Percentiles rank a stretch among this genome's conserved stretches.
Evolutionary conservation across 2,797 vertebrate genomes (phyloP).

Genomic region (Vipera ursinii): DNA sequence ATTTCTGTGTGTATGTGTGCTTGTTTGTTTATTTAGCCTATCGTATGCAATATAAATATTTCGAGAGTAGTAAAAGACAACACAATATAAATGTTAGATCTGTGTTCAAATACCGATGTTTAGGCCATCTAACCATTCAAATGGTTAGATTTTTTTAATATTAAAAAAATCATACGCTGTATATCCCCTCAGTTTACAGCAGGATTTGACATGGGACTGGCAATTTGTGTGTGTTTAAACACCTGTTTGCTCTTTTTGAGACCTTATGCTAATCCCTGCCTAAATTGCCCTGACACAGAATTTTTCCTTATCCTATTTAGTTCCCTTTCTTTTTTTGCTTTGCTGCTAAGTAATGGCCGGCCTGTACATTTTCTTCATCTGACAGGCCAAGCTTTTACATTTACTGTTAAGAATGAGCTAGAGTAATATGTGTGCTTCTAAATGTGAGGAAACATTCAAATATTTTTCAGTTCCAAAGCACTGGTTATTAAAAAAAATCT

Average conservation of each 20-base stretch:
- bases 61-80: neutral
- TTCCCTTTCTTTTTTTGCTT: conserved; percentile 8
- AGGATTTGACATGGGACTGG: neutral
- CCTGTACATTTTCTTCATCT: neutral
- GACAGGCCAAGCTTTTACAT: neutral
- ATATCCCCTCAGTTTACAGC: neutral
- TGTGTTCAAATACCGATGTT: neutral
- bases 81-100: neutral
- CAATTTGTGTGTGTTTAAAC: neutral
- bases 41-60: neutral
- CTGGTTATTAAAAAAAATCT: conserved; percentile 15
- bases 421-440: conserved; percentile 11
- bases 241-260: neutral
- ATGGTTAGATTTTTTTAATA: too few species aligned
- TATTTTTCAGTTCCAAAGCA: neutral
- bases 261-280: neutral
- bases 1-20: too few species aligned
- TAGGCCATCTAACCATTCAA: neutral
- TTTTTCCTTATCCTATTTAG: neutral
- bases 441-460: conserved; percentile 1
- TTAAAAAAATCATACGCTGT: neutral
- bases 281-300: neutral
- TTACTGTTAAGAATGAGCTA: neutral
- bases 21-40: neutral
- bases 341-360: neutral